A percentile compares a stretch with the other conserved stretches of the same genome.
phyloP scores from a whole-genome alignment of 2,888 invertebrate species.

The Ichneumoninae sp. region DNA sequence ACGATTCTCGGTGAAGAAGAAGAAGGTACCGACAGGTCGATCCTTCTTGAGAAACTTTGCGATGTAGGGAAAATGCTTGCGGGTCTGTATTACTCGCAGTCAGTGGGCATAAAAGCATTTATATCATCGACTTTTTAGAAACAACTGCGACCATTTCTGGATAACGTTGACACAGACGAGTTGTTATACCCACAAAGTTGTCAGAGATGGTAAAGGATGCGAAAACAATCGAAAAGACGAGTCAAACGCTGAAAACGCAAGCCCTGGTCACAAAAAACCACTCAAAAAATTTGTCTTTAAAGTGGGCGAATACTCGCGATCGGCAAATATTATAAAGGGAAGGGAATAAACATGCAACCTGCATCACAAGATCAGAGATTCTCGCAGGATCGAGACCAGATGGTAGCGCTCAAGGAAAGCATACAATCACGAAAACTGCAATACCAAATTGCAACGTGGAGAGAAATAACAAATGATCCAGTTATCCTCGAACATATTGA shows the following conservation, averaged over 20 bases:
- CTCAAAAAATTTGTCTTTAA: constrained; percentile 46
- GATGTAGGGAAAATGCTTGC: constrained; percentile 51
- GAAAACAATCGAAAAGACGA: constrained; percentile 32
- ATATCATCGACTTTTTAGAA: too few species aligned
- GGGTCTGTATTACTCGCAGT: constrained; percentile 44
- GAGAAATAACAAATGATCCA: constrained; percentile 44
- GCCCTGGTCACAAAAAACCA: constrained; percentile 23
- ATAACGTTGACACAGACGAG: constrained; percentile 37
- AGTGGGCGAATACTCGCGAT: constrained; percentile 10
- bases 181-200: constrained; percentile 51
- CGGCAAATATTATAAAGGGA: neutral
- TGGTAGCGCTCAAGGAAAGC: constrained; percentile 34
- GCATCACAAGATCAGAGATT: neutral
- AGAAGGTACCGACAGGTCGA: constrained; percentile 41
- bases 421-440: constrained; percentile 44
- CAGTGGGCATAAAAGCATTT: constrained; percentile 51
- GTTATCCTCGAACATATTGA: constrained; percentile 36
- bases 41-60: constrained; percentile 43
- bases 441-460: constrained; percentile 25
- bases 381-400: neutral
- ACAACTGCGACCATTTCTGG: too few species aligned
- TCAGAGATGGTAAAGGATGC: constrained; percentile 54
- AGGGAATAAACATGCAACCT: neutral
- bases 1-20: constrained; percentile 36
- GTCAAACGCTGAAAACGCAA: too few species aligned